Base-by-base conservation (phyloP, 2,797 vertebrate species). In the Hippocampus kuda region DNA sequence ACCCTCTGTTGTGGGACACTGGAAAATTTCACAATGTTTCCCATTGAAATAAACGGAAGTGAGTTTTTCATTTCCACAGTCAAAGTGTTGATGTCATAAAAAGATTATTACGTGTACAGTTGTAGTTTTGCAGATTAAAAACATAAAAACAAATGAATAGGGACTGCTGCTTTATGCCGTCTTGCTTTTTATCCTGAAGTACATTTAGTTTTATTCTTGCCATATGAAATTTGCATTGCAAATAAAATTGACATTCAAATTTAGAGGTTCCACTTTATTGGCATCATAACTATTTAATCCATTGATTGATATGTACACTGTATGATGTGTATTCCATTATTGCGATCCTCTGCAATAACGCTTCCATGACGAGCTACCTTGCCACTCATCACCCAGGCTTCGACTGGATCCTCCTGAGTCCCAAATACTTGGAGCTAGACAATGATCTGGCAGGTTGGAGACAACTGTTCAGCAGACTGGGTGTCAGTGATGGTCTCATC, bases 401-500 rank as follows among this genome's bases (percentile, higher is more conserved):
- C 48, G 88, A 92, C 5, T 93, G 92, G 92, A 71, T 88, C 53
- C 60, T 93, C 80, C 76, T 93, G 77, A 86, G 89, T 69, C 73
- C 85, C 20, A 86, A 88, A 70, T 93, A 93, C 13, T 79, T 91
- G 69, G 44, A 79, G 78, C 85, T 85, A 3, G 89, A 92, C 20
- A 7, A 49, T 1, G 91, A 93, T 46, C 68, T 87, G 20, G 79
- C 68, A 16, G 90, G 90, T 54, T 92, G 92, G 92, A 88, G 87
- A 38, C 86, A 89, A 62, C 78, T 93, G 66, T 87, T 93, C 79
- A 73, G 65, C 68, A 72, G 70, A 6, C 83, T 93, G 27, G 92
- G 92, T 13, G 90, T 92, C 73, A 80, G 82, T 62, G 92, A 93
- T 18, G 85, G 89, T 12, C 87, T 92, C 68, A 89, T 92, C 80